Evolutionary conservation across 1,140 invertebrate species (phyloP).

Genomic region (Tetragonula clypearis): DNA sequence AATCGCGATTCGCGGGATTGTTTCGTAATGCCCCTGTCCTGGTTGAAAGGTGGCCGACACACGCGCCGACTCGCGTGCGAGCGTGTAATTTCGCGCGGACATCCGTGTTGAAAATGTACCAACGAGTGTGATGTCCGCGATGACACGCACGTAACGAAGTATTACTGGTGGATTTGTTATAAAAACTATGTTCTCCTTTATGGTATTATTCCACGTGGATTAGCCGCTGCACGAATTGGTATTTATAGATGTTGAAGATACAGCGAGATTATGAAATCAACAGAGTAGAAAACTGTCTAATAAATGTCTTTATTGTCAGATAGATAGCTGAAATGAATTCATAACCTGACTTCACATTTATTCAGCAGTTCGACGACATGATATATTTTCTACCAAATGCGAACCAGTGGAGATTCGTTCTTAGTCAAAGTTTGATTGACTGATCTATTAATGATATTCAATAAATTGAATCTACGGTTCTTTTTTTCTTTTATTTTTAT

Average conservation of each 20-base stretch:
- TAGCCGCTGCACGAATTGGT: not conserved
- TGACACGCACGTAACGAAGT: not conserved
- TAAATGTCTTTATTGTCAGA: no score
- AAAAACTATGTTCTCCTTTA: not conserved
- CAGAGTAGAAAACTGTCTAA: not conserved
- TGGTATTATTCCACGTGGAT: not conserved
- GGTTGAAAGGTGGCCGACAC: not conserved
- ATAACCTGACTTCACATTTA: no score
- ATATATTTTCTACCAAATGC: no score
- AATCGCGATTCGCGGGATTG: slow-evolving; percentile 17
- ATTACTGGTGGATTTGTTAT: not conserved
- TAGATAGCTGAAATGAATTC: no score
- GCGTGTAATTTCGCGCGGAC: slow-evolving; percentile 9
- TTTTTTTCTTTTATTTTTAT: no score
- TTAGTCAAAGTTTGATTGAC: no score
- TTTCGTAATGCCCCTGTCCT: slow-evolving; percentile 8
- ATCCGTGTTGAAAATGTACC: not conserved
- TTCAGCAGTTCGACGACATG: no score
- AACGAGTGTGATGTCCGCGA: not conserved
- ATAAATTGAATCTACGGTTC: no score
- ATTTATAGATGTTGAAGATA: not conserved
- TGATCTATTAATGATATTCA: no score
- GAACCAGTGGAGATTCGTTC: no score
- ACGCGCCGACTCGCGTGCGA: slow-evolving; percentile 1
- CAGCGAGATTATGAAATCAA: not conserved